Evolutionary conservation across 2,888 invertebrate genomes (phyloP).

Genomic region (Acrobasis suavella): DNA sequence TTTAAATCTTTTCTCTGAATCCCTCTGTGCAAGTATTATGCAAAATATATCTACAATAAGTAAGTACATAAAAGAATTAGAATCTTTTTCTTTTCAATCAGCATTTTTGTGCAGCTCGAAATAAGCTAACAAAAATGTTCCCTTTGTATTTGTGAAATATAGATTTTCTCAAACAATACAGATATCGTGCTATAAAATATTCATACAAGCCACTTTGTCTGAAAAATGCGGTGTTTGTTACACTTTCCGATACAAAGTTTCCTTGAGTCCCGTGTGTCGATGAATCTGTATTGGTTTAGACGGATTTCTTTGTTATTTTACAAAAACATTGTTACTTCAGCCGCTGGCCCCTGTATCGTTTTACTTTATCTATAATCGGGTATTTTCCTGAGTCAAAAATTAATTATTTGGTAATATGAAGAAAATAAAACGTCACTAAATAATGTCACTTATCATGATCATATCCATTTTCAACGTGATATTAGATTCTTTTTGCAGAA

Average conservation of each 20-base stretch:
- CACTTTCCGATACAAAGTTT: slow-evolving; percentile 15
- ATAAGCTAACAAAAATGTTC: background rate
- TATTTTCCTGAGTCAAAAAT: too few relatives aligned
- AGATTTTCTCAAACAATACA: slow-evolving; percentile 9
- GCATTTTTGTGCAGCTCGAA: background rate
- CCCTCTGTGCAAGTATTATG: too few relatives aligned
- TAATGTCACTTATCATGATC: too few relatives aligned
- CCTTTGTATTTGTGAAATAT: slow-evolving; percentile 15
- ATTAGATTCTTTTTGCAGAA: too few relatives aligned
- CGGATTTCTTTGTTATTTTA: slow-evolving; percentile 20
- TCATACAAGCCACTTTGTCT: slow-evolving; percentile 21
- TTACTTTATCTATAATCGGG: background rate
- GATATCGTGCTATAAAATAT: slow-evolving; percentile 13
- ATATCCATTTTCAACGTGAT: too few relatives aligned
- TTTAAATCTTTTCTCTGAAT: too few relatives aligned
- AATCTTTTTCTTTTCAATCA: slow-evolving; percentile 3
- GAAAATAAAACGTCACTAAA: too few relatives aligned
- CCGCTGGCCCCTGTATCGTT: background rate
- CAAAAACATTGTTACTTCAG: slow-evolving; percentile 12
- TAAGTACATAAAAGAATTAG: background rate
- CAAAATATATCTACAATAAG: too few relatives aligned
- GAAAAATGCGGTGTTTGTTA: slow-evolving; percentile 22
- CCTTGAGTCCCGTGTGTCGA: background rate
- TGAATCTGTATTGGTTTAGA: slow-evolving; percentile 15
- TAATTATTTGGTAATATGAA: too few relatives aligned